These are phyloP conservation scores for Gandaritis pyraliata DNA, from an alignment of 2,888 invertebrate genomes.

Conservation along the genomic window DNA sequence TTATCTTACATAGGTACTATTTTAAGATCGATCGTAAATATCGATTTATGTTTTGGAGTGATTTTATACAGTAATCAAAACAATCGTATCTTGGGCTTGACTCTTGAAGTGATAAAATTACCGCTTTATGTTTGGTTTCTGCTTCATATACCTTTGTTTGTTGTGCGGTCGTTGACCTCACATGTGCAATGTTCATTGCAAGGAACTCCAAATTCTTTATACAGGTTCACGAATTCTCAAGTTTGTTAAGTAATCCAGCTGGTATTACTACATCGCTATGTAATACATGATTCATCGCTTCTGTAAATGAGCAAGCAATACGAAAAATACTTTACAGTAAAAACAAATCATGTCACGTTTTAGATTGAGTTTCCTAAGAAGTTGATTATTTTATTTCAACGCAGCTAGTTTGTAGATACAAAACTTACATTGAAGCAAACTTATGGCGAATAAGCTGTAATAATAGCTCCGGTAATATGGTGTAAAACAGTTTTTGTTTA, in stretches of 20 bases:
- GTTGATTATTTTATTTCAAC: slow-evolving; percentile 27
- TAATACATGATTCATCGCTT: slow-evolving; percentile 24
- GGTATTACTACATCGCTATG: slow-evolving; percentile 11
- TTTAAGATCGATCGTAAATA: slow-evolving; percentile 40
- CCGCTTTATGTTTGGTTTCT: slow-evolving; percentile 57
- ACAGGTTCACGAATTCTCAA: background rate
- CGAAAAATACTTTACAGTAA: slow-evolving; percentile 20
- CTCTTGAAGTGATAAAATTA: slow-evolving; percentile 67
- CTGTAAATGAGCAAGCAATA: slow-evolving; percentile 8
- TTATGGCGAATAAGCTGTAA: slow-evolving; percentile 54
- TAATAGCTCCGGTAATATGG: slow-evolving; percentile 37
- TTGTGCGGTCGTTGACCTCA: slow-evolving; percentile 54
- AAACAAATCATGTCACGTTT: slow-evolving; percentile 50
- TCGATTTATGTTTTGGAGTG: slow-evolving; percentile 50
- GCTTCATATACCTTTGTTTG: slow-evolving; percentile 57
- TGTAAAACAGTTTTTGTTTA: slow-evolving; percentile 56
- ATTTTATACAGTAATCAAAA: slow-evolving; percentile 48
- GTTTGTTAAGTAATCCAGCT: background rate
- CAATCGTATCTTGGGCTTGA: slow-evolving; percentile 50
- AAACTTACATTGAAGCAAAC: slow-evolving; percentile 26
- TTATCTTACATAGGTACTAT: slow-evolving; percentile 17
- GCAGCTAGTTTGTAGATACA: slow-evolving; percentile 21
- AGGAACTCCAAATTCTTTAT: slow-evolving; percentile 12
- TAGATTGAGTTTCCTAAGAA: slow-evolving; percentile 46
- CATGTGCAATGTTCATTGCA: slow-evolving; percentile 26